phyloP scores from a whole-genome alignment of 2,797 vertebrate genomes.

The Gallinago nigripennis region DNA sequence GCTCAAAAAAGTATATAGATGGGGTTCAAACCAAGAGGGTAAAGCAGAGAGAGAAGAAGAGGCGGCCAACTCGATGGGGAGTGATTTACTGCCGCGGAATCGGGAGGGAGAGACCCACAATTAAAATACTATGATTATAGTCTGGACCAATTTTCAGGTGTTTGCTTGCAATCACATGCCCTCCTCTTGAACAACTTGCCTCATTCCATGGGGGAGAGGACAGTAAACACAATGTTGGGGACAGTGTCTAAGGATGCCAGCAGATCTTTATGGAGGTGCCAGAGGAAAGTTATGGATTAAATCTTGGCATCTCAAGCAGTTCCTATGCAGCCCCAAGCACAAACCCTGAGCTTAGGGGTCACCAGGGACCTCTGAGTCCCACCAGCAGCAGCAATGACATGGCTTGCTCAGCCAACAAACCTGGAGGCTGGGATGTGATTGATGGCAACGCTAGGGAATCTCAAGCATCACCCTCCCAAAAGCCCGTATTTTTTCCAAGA shows the following conservation, averaged over 20 bases:
- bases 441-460: not conserved
- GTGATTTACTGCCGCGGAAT: not conserved
- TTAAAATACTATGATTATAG: slow-evolving; percentile 39
- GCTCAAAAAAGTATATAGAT: not conserved
- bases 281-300: not conserved
- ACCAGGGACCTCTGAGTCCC: not conserved
- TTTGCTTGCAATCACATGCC: not conserved
- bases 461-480: not conserved
- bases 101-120: slow-evolving; percentile 1
- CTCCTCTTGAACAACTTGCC: not conserved
- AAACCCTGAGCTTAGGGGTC: not conserved
- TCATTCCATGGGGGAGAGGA: not conserved
- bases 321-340: not conserved
- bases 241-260: not conserved
- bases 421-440: not conserved
- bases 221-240: not conserved
- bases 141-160: slow-evolving; percentile 28
- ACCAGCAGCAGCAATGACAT: not conserved
- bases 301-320: not conserved
- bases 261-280: not conserved
- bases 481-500: not conserved
- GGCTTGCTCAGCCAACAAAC: not conserved
- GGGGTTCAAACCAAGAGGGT: not conserved
- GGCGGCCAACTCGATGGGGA: not conserved
- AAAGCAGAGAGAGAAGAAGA: not conserved